Evolutionary conservation across 2,113 vertebrate species (phyloP), one percentile per base, ranked within the genome.

Genomic region (Acanthisitta chloris): DNA sequence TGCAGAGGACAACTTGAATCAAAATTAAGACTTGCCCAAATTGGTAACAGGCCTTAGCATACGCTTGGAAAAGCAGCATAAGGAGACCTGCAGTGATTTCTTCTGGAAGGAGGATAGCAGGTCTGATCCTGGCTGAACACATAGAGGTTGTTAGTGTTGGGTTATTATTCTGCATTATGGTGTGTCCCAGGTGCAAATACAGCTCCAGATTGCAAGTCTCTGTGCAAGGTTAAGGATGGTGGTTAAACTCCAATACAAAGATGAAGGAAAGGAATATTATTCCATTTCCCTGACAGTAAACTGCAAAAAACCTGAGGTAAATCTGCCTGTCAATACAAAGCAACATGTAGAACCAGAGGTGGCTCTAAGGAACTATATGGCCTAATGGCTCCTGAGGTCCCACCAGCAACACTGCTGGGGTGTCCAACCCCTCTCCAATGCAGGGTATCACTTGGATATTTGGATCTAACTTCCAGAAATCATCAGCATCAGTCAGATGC

Each of bases 151-250:
- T 78, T 91, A 84, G 29, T 25, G 36, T n/a, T 0, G 0, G 26
- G 48, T 74, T 55, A 48, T 76, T 92, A 83, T 67, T 77, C 76
- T 69, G 40, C n/a, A 20, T 88, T 42, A 28, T 18, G 57, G 18
- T 23, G 59, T 78, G 40, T 81, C 43, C 69, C 73, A 29, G 17
- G 51, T 64, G 81, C 78, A 76, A 67, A 74, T 48, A 81, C 36
- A 78, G 73, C 81, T 84, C 65, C 73, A 66, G 72, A 65, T 83
- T 40, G 73, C 59, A 66, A 61, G 65, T 59, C 69, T 95, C 42
- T 48, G 46, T 2, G 1, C 3, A 2, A 18, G 48, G 59, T 12
- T 84, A 31, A 64, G 81, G 40, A n/a, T 54, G 33, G 20, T 34
- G 64, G 34, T 64, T 92, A 55, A 71, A 21, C 18, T 66, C 4